Conservation (phyloP, 2,888 invertebrate genomes). For the Pheosia tremula region DNA sequence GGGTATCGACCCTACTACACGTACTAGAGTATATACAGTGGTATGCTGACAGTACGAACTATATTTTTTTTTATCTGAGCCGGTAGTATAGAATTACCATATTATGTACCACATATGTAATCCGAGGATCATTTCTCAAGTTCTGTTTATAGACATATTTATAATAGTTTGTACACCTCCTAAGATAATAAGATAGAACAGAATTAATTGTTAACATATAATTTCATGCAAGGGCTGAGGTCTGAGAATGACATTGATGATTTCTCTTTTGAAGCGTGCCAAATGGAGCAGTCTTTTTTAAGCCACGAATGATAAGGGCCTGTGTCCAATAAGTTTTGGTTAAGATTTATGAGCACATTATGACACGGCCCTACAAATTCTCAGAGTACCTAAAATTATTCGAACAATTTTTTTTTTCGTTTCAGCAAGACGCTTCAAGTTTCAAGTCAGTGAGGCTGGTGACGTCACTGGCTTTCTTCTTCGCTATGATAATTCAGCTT, state of each 20-base stretch:
- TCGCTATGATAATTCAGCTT: constrained; percentile 74
- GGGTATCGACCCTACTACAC: too few relatives aligned
- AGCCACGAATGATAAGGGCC: constrained; percentile 25
- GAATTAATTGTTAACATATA: constrained; percentile 33
- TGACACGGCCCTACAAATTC: neutral
- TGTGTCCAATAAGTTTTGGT: too few relatives aligned
- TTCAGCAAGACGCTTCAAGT: constrained; percentile 74
- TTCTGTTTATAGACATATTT: neutral
- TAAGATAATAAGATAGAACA: constrained; percentile 26
- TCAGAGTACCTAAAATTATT: constrained; percentile 25
- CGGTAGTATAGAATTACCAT: constrained; percentile 10
- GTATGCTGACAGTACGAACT: too few relatives aligned
- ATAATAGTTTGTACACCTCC: constrained; percentile 12
- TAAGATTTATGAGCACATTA: too few relatives aligned
- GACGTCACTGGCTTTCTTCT: constrained; percentile 75
- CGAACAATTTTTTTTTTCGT: constrained; percentile 20
- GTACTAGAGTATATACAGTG: too few relatives aligned
- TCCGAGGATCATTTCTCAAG: neutral
- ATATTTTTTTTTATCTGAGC: too few relatives aligned
- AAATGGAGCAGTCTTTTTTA: constrained; percentile 33
- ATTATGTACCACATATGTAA: constrained; percentile 31
- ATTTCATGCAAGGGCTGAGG: constrained; percentile 25
- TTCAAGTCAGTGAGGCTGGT: constrained; percentile 68
- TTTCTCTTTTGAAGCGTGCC: constrained; percentile 34
- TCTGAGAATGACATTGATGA: constrained; percentile 40